Evolutionary conservation across 1,140 invertebrate genomes (phyloP).

Genomic region (Radopholus similis): DNA sequence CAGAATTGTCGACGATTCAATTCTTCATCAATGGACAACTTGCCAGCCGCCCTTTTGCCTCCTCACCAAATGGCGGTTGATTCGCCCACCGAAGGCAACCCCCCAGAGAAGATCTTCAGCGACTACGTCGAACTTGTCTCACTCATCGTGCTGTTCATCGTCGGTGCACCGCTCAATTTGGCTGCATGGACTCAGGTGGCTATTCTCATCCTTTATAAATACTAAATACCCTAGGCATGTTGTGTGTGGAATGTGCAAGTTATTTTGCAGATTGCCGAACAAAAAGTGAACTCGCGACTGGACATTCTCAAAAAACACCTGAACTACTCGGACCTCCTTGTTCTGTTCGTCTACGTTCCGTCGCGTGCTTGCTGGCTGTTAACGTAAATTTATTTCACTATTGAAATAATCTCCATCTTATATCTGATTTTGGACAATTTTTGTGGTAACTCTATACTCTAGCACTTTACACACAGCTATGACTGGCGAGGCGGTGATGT

Average conservation of each 20-base stretch:
- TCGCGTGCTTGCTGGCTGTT: slow-evolving; percentile 49
- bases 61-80: too few relatives aligned
- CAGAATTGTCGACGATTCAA: too few relatives aligned
- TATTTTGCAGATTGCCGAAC: slow-evolving; percentile 52
- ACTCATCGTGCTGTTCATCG: slow-evolving; percentile 52
- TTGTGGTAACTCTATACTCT: too few relatives aligned
- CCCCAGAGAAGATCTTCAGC: slow-evolving; percentile 52
- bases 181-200: slow-evolving; percentile 57
- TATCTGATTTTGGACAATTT: too few relatives aligned
- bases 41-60: too few relatives aligned
- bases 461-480: slow-evolving; percentile 8
- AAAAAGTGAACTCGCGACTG: slow-evolving; percentile 45
- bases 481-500: slow-evolving; percentile 58
- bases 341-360: slow-evolving; percentile 57
- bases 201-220: neutral
- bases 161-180: slow-evolving; percentile 55
- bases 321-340: slow-evolving; percentile 57
- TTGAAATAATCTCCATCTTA: too few relatives aligned
- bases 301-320: slow-evolving; percentile 57
- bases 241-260: too few relatives aligned
- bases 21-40: too few relatives aligned
- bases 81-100: too few relatives aligned
- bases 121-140: slow-evolving; percentile 55
- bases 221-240: slow-evolving; percentile 6
- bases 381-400: slow-evolving; percentile 32